Evolutionary conservation across 2,888 invertebrate species (phyloP).

Genomic region (Phymatocera aterrima): DNA sequence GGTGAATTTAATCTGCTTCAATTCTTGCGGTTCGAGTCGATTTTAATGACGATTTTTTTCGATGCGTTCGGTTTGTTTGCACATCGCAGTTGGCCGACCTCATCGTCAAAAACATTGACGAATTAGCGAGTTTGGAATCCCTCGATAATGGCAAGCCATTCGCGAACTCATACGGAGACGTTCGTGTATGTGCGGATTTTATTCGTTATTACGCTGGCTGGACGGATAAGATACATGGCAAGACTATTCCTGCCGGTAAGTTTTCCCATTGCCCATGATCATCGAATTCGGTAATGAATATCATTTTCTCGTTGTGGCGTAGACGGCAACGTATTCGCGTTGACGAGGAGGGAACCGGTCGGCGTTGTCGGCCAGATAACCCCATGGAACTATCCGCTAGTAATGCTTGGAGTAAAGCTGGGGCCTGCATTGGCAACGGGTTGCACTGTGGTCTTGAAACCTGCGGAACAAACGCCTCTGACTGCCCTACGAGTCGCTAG

Average conservation of each 20-base stretch:
- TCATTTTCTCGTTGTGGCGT: not conserved
- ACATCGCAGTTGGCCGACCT: slow-evolving; percentile 75
- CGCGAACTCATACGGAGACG: slow-evolving; percentile 68
- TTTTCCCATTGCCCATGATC: not conserved
- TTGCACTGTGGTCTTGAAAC: slow-evolving; percentile 86
- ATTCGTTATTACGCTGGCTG: slow-evolving; percentile 79
- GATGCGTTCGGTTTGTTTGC: not conserved
- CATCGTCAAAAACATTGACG: slow-evolving; percentile 75
- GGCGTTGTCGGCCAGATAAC: slow-evolving; percentile 88
- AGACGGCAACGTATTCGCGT: slow-evolving; percentile 74
- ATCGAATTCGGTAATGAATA: not conserved
- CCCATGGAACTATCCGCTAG: slow-evolving; percentile 87
- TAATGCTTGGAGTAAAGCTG: slow-evolving; percentile 89
- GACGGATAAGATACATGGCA: slow-evolving; percentile 78
- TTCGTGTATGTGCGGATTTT: slow-evolving; percentile 60
- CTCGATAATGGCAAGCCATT: slow-evolving; percentile 81
- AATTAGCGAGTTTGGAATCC: slow-evolving; percentile 78
- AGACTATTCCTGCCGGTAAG: slow-evolving; percentile 64
- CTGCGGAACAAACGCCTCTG: slow-evolving; percentile 80
- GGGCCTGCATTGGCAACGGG: slow-evolving; percentile 79
- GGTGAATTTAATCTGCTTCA: slow-evolving; percentile 45
- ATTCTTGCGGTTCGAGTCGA: too few relatives aligned
- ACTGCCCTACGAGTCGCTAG: slow-evolving; percentile 78
- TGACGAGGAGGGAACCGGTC: slow-evolving; percentile 84
- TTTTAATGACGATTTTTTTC: not conserved